Evolutionary conservation across 2,888 invertebrate genomes (phyloP).

Genomic region (Spicauda simplicius): DNA sequence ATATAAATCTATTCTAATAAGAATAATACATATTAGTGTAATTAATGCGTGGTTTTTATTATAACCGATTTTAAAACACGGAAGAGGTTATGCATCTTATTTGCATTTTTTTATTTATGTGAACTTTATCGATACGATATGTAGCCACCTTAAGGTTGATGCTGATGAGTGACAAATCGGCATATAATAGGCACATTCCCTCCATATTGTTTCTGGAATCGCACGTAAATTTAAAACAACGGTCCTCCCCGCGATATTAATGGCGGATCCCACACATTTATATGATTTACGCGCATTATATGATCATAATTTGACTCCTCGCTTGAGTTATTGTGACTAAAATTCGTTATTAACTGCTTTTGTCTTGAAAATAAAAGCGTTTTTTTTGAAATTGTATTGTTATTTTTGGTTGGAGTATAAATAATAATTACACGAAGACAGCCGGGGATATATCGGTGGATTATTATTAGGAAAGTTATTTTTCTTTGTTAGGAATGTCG

Average conservation of each 20-base stretch:
- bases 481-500: constrained; percentile 50
- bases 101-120: not conserved
- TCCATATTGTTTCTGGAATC: constrained; percentile 56
- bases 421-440: constrained; percentile 37
- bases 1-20: too few relatives aligned
- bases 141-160: not conserved
- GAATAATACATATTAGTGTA: not conserved
- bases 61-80: too few relatives aligned
- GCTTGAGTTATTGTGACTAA: constrained; percentile 63
- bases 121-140: not conserved
- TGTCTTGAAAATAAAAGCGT: constrained; percentile 52
- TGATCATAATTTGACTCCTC: constrained; percentile 62
- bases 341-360: constrained; percentile 73
- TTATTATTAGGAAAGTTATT: constrained; percentile 46
- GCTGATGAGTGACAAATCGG: constrained; percentile 74
- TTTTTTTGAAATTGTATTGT: constrained; percentile 44
- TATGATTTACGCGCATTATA: constrained; percentile 68
- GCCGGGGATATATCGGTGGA: constrained; percentile 35
- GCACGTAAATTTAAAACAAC: constrained; percentile 40
- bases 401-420: constrained; percentile 26
- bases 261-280: constrained; percentile 56
- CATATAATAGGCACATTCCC: constrained; percentile 48
- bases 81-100: not conserved
- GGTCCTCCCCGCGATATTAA: constrained; percentile 57
- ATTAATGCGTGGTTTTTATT: too few relatives aligned